Evolutionary conservation across 2,888 invertebrate genomes (phyloP), one percentile per base, ranked within the genome.

Genomic region (Pyrocoelia pectoralis): DNA sequence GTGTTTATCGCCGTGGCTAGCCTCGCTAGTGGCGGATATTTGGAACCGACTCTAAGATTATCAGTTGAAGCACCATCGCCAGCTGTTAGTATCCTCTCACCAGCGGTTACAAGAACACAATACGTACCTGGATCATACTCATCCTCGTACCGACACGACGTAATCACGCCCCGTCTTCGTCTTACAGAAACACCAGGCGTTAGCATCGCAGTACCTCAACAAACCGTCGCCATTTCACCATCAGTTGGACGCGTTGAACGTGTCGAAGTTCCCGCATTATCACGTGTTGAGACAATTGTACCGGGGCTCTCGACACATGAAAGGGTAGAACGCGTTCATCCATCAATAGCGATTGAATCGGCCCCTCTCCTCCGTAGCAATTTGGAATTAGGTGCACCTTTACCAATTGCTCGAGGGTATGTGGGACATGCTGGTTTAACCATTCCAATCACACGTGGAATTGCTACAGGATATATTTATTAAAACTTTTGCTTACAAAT

Each of bases 81-180:
- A n/a, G 52, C 38, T 5, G 38, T 29, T 9, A 14, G 17, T 4
- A 4, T 12, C 15, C 12, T 14, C 6, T 9, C 19, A n/a, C 41
- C 41, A 5, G 19, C 19, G 1, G 17, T 38, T 14, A 52, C 38
- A 29, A 52, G 33, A 12, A 33, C 52, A 13, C 33, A 52, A n/a
- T 52, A 14, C 17, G 12, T 52, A 6, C 52, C 33, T 1, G 52
- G 18, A 38, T 38, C 52, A 4, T 18, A 17, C n/a, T 38, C 52
- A 10, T 38, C 52, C 29, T 52, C 52, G 2, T 52, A 38, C 52
- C 29, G 52, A 38, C 6, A 2, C 52, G 52, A 52, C 15, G 28
- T 52, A 3, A 38, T 52, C 38, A 14, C 52, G 5, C 52, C 52
- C 4, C 9, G 18, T 9, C 33, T 52, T 2, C 12, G 33, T 14